Conservation (phyloP, 2,113 vertebrate genomes). For the Pungitius pungitius region DNA sequence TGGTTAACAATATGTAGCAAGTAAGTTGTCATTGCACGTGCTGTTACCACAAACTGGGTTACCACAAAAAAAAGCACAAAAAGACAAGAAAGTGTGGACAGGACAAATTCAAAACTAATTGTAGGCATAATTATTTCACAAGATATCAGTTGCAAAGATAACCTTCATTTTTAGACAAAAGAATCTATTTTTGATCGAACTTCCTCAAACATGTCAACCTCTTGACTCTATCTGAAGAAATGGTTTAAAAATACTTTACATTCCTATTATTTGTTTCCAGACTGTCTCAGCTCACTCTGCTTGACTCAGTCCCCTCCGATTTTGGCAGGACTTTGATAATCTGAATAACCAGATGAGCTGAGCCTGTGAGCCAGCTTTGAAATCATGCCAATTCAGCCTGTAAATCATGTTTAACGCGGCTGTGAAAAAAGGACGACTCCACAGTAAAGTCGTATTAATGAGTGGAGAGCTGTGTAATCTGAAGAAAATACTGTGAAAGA, state of each 20-base stretch:
- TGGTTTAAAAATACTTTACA: conserved; percentile 59
- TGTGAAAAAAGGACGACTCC: conserved; percentile 8
- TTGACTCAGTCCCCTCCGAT: conserved; percentile 44
- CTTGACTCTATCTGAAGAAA: conserved; percentile 11
- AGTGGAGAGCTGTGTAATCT: conserved; percentile 7
- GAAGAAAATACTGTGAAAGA: neutral
- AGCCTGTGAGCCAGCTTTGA: conserved; percentile 46
- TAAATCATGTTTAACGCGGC: conserved; percentile 46
- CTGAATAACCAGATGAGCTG: conserved; percentile 59
- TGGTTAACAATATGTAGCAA: conserved; percentile 6
- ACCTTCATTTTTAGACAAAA: conserved; percentile 56
- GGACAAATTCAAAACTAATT: conserved; percentile 1
- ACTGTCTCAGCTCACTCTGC: conserved; percentile 33
- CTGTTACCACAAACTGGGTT: neutral
- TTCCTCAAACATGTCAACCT: conserved; percentile 46
- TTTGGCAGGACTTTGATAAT: conserved; percentile 65
- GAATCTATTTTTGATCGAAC: conserved; percentile 41
- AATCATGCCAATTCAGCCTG: conserved; percentile 48
- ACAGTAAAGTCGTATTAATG: conserved; percentile 23
- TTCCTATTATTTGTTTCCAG: conserved; percentile 26
- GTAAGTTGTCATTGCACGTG: neutral
- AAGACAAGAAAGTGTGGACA: conserved; percentile 2
- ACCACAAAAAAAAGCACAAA: conserved; percentile 21
- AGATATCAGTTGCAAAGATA: conserved; percentile 24
- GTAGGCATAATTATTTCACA: conserved; percentile 17